Percentiles rank a stretch among this genome's conserved stretches.
Evolutionary conservation across 1,140 invertebrate species (phyloP).

Genomic region (Odontomachus brunneus): DNA sequence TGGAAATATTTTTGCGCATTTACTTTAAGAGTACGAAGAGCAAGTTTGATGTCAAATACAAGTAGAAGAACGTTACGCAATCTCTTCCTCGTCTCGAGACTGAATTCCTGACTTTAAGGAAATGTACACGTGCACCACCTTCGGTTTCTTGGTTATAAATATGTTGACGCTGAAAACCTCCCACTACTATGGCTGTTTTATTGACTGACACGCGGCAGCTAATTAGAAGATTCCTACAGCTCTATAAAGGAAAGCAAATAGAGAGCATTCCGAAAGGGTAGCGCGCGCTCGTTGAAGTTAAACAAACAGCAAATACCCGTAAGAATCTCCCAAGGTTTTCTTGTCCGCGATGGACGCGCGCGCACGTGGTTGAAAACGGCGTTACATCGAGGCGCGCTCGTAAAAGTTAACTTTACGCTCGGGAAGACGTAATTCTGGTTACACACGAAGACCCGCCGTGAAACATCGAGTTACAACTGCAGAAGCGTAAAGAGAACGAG

Average conservation of each 20-base stretch:
- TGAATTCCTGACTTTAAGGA: not conserved
- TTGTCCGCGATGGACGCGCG: conserved; percentile 6
- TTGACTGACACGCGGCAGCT: conserved; percentile 48
- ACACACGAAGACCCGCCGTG: conserved; percentile 8
- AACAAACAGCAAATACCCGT: conserved; percentile 48
- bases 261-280: conserved; percentile 34
- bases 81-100: not conserved
- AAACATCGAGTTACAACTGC: conserved; percentile 24
- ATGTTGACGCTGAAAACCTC: conserved; percentile 5
- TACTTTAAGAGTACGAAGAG: too few relatives aligned
- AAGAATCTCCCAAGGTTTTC: conserved; percentile 49
- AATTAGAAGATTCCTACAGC: conserved; percentile 48
- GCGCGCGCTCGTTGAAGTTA: conserved; percentile 48
- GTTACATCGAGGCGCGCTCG: conserved; percentile 10
- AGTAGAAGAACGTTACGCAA: not conserved
- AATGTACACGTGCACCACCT: not conserved
- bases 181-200: conserved; percentile 18
- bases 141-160: conserved; percentile 41
- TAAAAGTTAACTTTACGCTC: conserved; percentile 54
- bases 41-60: not conserved
- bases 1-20: too few relatives aligned
- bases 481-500: conserved; percentile 20
- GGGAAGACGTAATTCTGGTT: conserved; percentile 41
- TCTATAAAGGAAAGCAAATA: conserved; percentile 53
- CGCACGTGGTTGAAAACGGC: not conserved